Conservation (phyloP, 2,113 vertebrate species). For the Myiopsitta monachus region DNA sequence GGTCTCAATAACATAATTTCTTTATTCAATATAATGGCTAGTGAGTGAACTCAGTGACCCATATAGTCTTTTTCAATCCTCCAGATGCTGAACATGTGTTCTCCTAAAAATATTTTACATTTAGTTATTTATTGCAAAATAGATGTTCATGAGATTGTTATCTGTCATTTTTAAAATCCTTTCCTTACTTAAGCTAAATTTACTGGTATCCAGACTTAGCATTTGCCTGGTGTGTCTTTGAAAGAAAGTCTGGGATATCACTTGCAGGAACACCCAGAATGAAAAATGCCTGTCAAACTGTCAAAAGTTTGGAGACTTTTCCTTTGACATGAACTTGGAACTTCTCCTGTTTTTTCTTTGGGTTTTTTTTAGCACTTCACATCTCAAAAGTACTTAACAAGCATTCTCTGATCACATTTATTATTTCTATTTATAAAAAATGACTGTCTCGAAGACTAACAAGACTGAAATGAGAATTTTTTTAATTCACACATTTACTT, state of each 20-base stretch:
- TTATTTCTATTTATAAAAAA: conserved; percentile 33
- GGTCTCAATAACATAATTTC: background rate
- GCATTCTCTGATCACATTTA: conserved; percentile 17
- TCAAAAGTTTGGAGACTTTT: background rate
- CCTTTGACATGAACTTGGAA: conserved; percentile 3
- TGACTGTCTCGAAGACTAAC: background rate
- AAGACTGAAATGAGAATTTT: background rate
- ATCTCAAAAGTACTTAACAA: conserved; percentile 24
- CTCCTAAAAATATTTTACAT: background rate
- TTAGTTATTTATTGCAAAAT: background rate
- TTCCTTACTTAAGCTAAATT: background rate
- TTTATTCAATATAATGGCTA: background rate
- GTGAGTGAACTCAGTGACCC: background rate
- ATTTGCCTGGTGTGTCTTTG: background rate
- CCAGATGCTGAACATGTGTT: background rate
- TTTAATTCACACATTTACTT: background rate
- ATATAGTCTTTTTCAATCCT: background rate
- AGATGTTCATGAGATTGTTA: background rate
- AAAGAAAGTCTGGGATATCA: background rate
- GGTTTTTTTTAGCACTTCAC: background rate
- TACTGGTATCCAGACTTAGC: background rate
- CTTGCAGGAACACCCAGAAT: background rate
- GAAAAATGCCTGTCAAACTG: background rate
- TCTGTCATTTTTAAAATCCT: background rate
- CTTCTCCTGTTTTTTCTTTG: background rate